phyloP scores from a whole-genome alignment of 2,888 invertebrate genomes.

The Perithous albicinctus region DNA sequence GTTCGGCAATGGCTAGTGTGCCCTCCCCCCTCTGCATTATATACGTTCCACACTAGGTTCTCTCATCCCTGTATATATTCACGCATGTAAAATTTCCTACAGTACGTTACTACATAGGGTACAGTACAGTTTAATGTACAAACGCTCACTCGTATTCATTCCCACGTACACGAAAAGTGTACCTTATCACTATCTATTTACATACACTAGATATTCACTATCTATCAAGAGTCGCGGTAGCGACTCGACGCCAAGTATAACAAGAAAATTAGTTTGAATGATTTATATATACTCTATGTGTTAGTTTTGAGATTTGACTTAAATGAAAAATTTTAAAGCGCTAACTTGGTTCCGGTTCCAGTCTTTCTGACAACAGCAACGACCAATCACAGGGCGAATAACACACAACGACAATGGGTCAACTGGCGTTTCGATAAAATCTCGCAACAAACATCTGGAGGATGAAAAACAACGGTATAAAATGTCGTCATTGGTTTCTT shows the following conservation, averaged over 20 bases:
- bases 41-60: conserved; percentile 22
- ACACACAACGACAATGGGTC: too few relatives aligned
- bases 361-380: too few relatives aligned
- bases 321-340: too few relatives aligned
- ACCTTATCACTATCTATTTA: not conserved
- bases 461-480: not conserved
- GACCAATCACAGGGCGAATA: too few relatives aligned
- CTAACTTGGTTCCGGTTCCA: too few relatives aligned
- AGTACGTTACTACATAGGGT: conserved; percentile 20
- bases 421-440: too few relatives aligned
- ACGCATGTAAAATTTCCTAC: conserved; percentile 37
- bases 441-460: too few relatives aligned
- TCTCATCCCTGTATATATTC: conserved; percentile 44
- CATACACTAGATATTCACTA: not conserved
- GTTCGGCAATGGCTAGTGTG: conserved; percentile 60
- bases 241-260: too few relatives aligned
- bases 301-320: too few relatives aligned
- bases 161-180: conserved; percentile 16
- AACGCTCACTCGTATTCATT: conserved; percentile 5
- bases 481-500: conserved; percentile 19
- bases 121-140: conserved; percentile 40
- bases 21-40: conserved; percentile 50
- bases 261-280: too few relatives aligned
- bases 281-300: too few relatives aligned
- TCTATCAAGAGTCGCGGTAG: too few relatives aligned